Conservation (phyloP, 2,113 vertebrate species). For the Chloropsis cyanopogon region DNA sequence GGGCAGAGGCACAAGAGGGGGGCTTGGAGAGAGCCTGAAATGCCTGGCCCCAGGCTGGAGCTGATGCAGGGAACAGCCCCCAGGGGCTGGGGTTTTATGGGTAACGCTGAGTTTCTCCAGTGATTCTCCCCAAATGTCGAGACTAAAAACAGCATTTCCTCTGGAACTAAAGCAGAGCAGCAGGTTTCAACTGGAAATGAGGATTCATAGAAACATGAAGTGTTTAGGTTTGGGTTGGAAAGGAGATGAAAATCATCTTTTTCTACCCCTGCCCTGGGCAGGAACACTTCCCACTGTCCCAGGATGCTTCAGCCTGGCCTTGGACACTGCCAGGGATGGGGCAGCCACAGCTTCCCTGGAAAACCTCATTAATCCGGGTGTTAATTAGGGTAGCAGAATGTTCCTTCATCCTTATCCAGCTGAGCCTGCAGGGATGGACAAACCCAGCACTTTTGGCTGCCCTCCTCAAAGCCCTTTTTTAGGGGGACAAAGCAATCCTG, state of each 20-base stretch:
- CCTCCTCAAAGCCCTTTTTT: background rate
- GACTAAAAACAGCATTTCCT: background rate
- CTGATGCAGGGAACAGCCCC: background rate
- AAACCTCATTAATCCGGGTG: background rate
- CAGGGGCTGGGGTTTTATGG: background rate
- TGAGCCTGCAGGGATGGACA: background rate
- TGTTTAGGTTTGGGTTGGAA: background rate
- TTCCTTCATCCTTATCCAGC: background rate
- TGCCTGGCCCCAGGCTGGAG: background rate
- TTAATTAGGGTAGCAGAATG: background rate
- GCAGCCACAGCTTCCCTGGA: background rate
- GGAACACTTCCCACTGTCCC: rapidly evolving
- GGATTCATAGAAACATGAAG: rapidly evolving
- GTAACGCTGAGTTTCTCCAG: rapidly evolving
- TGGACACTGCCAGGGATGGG: background rate
- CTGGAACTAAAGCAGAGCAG: background rate
- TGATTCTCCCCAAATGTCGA: rapidly evolving
- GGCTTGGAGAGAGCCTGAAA: background rate
- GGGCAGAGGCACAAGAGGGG: background rate
- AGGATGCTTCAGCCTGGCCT: background rate
- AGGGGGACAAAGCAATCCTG: rapidly evolving
- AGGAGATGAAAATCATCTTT: background rate
- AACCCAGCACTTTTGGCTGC: background rate
- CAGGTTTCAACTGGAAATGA: background rate
- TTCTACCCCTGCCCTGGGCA: background rate